phyloP scores from a whole-genome alignment of 2,888 invertebrate species.

The Mesodorylaimus sp. region DNA sequence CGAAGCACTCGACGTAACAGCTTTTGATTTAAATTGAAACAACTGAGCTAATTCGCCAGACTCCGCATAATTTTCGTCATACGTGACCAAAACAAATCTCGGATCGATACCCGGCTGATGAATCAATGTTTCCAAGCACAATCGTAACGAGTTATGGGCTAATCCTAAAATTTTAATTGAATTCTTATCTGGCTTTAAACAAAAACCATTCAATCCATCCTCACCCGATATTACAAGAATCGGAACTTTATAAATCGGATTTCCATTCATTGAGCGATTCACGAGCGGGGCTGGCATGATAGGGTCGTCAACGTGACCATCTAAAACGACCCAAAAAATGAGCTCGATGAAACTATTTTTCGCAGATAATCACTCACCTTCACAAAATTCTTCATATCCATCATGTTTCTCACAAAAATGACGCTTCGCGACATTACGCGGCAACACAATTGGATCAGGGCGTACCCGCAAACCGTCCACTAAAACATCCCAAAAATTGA shows the following conservation, averaged over 20 bases:
- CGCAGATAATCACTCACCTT: constrained; percentile 21
- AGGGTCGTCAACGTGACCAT: constrained; percentile 30
- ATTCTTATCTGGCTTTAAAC: no score
- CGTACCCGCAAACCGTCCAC: constrained; percentile 23
- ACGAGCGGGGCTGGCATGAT: constrained; percentile 29
- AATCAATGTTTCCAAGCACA: constrained; percentile 37
- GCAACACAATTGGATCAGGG: constrained; percentile 24
- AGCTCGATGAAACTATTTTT: no score
- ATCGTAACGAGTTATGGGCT: constrained; percentile 29
- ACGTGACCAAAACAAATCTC: constrained; percentile 29
- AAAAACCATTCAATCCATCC: no score
- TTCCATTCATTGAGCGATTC: constrained; percentile 26
- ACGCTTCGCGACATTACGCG: constrained; percentile 31
- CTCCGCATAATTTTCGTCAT: constrained; percentile 33
- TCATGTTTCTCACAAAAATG: constrained; percentile 35
- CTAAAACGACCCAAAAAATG: constrained; percentile 21
- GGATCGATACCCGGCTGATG: constrained; percentile 39
- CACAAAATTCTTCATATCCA: constrained; percentile 36
- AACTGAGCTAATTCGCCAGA: constrained; percentile 30
- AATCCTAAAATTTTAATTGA: constrained; percentile 31
- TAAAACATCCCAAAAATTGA: neutral
- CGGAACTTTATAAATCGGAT: constrained; percentile 34
- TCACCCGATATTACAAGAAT: constrained; percentile 35
- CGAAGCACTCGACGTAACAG: no score
- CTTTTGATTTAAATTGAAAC: constrained; percentile 30